Evolutionary conservation across 1,140 invertebrate genomes (phyloP).

Genomic region (Ganaspis sp.): DNA sequence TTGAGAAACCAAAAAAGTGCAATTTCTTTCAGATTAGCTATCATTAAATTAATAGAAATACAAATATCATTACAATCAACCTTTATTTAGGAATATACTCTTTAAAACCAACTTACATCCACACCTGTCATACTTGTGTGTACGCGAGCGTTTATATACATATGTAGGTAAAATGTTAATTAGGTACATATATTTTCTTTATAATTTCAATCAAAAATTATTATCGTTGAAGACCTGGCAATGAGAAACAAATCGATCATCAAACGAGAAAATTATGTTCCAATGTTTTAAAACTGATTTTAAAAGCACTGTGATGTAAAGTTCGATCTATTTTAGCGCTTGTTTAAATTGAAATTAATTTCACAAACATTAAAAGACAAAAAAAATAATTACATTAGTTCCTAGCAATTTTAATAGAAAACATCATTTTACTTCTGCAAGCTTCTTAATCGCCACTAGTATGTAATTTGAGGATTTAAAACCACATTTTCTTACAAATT

Average conservation of each 20-base stretch:
- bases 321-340: neutral
- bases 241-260: neutral
- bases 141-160: constrained; percentile 32
- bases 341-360: neutral
- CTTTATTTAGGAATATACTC: constrained; percentile 71
- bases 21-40: no score
- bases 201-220: neutral
- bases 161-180: constrained; percentile 37
- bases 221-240: constrained; percentile 3
- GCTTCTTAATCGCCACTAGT: neutral
- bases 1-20: no score
- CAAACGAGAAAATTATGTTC: neutral
- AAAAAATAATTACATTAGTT: neutral
- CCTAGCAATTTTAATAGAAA: neutral
- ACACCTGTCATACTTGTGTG: constrained; percentile 42
- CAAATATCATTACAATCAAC: constrained; percentile 54
- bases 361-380: neutral
- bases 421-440: neutral
- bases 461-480: neutral
- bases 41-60: constrained; percentile 13
- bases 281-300: neutral
- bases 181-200: neutral
- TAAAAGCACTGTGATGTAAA: neutral
- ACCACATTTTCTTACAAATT: neutral
- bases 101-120: constrained; percentile 64